Evolutionary conservation across 2,797 vertebrate genomes (phyloP), one percentile per base, ranked within the genome.

Genomic region (Squalus acanthias): DNA sequence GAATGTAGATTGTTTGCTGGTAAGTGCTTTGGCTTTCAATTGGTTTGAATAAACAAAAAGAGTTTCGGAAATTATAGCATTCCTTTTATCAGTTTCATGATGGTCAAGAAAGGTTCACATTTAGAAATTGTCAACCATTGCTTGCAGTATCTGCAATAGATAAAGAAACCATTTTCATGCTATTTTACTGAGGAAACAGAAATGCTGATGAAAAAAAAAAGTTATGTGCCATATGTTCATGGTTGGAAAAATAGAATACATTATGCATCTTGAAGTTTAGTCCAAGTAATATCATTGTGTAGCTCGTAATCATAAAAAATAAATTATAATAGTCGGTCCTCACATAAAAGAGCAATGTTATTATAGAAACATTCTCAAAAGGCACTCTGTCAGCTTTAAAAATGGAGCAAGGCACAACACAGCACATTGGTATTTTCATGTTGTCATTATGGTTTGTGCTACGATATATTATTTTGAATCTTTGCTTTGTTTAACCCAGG

Each of bases 1-100:
- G 97, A 97, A 97, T 98, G 97, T 97, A 97, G 97, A 98, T 97
- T 97, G 96, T 97, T 97, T 97, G 97, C 97, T 96, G 97, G 97
- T 97, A 97, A 97, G 96, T 95, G 96, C 96, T 96, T 96, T 97
- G 97, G 7, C 39, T 95, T 95, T 70, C 63, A 91, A 97, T 97
- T 97, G 97, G 97, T 97, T 97, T 97, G 97, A 98, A 97, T 97
- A 97, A 97, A 97, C 97, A 97, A 22, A 22, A 85, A 85, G 46
- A 0, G 46, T 85, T 50, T 69, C 10, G 50, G 15, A 57, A 95
- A 57, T 95, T 53, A 60, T 22, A 72, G 33, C 70, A 95, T 33
- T 72, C 39, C 70, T 74, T 39, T 95, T 72, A 95, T 74, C 22
- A 76, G 94, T 60, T 53, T 60, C 26, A 33, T 50, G 50, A 22